phyloP scores from a whole-genome alignment of 1,140 invertebrate genomes.

The Papilio polytes region DNA sequence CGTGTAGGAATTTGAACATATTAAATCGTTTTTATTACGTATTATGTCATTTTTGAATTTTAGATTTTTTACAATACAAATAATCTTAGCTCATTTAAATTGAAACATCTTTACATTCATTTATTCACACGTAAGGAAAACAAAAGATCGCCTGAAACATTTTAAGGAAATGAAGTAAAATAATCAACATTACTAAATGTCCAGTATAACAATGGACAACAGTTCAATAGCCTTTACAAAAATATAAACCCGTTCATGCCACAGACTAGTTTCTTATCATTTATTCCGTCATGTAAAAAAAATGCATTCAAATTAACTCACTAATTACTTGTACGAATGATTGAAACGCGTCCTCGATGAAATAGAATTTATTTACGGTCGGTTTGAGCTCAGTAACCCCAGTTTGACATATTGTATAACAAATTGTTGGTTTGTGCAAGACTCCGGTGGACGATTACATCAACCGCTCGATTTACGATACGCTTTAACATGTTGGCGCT shows the following conservation, averaged over 20 bases:
- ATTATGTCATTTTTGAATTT: background rate
- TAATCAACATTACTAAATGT: background rate
- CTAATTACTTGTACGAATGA: background rate
- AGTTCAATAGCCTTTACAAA: background rate
- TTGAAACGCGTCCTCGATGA: background rate
- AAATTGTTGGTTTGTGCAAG: conserved; percentile 61
- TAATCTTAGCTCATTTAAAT: too few relatives aligned
- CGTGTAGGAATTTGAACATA: background rate
- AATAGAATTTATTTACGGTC: conserved; percentile 6
- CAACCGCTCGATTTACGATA: conserved; percentile 49
- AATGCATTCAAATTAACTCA: background rate
- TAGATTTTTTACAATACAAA: too few relatives aligned
- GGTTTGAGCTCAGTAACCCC: conserved; percentile 30
- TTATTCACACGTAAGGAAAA: too few relatives aligned
- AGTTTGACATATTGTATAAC: conserved; percentile 66
- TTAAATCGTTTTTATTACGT: background rate
- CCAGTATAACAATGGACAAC: background rate
- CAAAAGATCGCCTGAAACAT: background rate
- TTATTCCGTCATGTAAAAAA: conserved; percentile 3
- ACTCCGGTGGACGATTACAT: conserved; percentile 53
- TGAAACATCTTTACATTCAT: too few relatives aligned
- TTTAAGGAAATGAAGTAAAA: background rate
- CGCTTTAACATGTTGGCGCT: conserved; percentile 37
- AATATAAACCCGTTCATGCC: background rate
- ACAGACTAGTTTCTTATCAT: background rate